These are phyloP conservation scores for Eristalis intricaria DNA, from an alignment of 2,888 invertebrate genomes.

Conservation along the genomic window DNA sequence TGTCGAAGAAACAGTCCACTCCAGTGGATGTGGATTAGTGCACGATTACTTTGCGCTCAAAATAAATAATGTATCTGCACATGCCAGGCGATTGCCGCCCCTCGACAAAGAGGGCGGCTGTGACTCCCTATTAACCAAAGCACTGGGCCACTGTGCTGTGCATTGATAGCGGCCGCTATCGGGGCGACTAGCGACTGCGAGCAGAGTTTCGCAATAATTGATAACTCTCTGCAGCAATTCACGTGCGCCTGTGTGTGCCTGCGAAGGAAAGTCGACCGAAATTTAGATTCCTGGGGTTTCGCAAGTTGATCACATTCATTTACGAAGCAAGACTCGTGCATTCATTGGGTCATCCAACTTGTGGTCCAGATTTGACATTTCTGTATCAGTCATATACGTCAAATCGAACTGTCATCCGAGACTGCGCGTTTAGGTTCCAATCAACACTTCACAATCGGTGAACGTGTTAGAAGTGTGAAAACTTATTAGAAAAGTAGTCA, in stretches of 20 bases:
- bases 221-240: neutral
- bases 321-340: too few species aligned
- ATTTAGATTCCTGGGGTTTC: too few species aligned
- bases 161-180: neutral
- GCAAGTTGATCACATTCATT: too few species aligned
- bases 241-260: neutral
- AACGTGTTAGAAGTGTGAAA: too few species aligned
- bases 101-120: neutral
- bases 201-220: neutral
- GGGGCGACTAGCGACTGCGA: neutral
- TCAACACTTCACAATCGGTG: too few species aligned
- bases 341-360: too few species aligned
- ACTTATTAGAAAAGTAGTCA: too few species aligned
- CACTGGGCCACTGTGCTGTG: neutral
- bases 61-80: conserved; percentile 58
- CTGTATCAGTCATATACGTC: too few species aligned
- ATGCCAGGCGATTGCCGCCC: neutral
- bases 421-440: too few species aligned
- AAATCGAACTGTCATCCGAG: too few species aligned
- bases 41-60: conserved; percentile 56
- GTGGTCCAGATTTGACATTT: too few species aligned
- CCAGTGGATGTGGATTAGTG: conserved; percentile 32
- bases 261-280: neutral
- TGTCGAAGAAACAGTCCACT: conserved; percentile 27
- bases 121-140: neutral